Percentiles rank a stretch among this genome's conserved stretches.
Evolutionary conservation across 2,888 invertebrate genomes (phyloP).

Genomic region (Harpagoxenus sublaevis): DNA sequence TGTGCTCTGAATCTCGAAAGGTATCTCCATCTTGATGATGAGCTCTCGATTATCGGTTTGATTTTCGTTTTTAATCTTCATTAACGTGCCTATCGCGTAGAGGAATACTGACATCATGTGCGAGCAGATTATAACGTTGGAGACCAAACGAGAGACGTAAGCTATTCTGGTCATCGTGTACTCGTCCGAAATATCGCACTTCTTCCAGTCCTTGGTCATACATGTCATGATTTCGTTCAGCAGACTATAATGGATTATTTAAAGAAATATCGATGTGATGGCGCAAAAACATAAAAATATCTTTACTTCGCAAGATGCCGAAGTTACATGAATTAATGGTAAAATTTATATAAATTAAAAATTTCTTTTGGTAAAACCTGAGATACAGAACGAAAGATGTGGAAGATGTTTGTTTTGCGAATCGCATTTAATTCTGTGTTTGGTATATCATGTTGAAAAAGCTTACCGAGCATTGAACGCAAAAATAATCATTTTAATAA

Average conservation of each 20-base stretch:
- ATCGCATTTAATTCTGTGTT: neutral
- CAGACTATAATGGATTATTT: slow-evolving; percentile 52
- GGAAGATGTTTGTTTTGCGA: neutral
- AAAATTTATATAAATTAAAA: neutral
- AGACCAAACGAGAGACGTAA: slow-evolving; percentile 29
- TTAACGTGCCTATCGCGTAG: slow-evolving; percentile 46
- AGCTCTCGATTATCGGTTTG: slow-evolving; percentile 29
- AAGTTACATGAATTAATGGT: neutral
- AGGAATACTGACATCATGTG: neutral
- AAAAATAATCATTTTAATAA: slow-evolving; percentile 56
- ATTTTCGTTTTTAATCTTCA: neutral
- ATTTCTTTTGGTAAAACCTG: neutral
- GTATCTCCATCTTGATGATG: slow-evolving; percentile 63
- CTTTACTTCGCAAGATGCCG: neutral
- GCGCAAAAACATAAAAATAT: neutral
- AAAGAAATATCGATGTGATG: neutral
- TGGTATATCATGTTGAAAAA: too few relatives aligned
- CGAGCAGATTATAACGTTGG: slow-evolving; percentile 34
- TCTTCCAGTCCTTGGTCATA: slow-evolving; percentile 58
- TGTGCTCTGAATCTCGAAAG: slow-evolving; percentile 41
- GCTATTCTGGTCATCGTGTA: slow-evolving; percentile 44
- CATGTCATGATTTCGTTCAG: slow-evolving; percentile 53
- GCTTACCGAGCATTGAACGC: slow-evolving; percentile 59
- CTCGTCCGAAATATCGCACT: slow-evolving; percentile 48
- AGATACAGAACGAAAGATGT: neutral